Base-by-base conservation (phyloP, 2,797 vertebrate genomes). In the Rousettus madagascariensis region DNA sequence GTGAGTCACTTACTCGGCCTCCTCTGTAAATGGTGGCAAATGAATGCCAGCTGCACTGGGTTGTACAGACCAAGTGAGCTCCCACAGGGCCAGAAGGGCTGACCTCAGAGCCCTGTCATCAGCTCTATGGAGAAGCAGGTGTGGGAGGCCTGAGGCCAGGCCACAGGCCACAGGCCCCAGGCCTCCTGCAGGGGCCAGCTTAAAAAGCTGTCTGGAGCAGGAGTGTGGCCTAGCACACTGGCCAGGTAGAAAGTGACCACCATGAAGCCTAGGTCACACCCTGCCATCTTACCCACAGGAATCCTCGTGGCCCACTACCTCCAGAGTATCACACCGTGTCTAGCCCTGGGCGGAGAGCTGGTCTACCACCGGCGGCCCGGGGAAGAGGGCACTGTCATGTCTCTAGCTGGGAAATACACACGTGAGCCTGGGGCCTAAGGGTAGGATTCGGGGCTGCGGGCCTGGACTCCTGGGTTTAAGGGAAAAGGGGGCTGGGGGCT, bases 271-370 rank as follows among this genome's bases (percentile, higher is more conserved):
- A 16, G 33, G 72, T 49, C 2, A 57, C 4, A 0, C 13, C 20
- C 30, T 0, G 0, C 8, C 16, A 0, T 51, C 72, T 77, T 1
- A 4, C 49, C 82, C 3, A 0, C 97, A 99, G 99, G 99, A 63
- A 99, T 99, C 74, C 89, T 99, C 0, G 98, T 99, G 80, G 98
- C 99, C 7, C 99, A 99, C 96, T 99, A 99, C 97, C 98, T 99
- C 30, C 99, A 99, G 99, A 99, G 99, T 77, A 96, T 99, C 59
- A 99, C 99, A 0, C 98, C 99, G 0, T 97, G 98, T 43, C 98
- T 99, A 97, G 99, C 99, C 19, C 97, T 99, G 95, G 99, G 99
- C 5, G 99, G 99, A 84, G 99, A 99, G 98, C 98, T 99, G 69
- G 99, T 99, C 77, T 99, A 99, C 97, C 99, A 99, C 96, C 98